Base-by-base conservation (phyloP, 2,797 vertebrate genomes). In the Oophaga sylvatica region DNA sequence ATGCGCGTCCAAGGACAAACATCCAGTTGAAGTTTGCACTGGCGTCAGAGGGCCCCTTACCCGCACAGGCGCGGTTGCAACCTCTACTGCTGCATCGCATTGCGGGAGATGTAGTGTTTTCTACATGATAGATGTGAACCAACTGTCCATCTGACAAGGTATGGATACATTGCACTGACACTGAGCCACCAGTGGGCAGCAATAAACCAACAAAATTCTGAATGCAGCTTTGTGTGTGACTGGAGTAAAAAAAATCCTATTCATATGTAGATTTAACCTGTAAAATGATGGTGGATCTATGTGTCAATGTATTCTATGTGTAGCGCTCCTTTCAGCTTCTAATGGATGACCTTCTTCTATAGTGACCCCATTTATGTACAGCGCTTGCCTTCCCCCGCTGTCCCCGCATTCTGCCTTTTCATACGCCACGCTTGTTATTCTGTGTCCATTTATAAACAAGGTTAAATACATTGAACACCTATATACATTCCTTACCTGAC, bases 391-490 rank as follows among this genome's bases (percentile, higher is more conserved):
- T 35, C 67, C 81, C 29, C 56, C 31, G 10, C 53, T 73, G 48
- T 57, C 12, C 22, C 53, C 11, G 48, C 9, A 16, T 83, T 60
- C 53, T 59, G 35, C 48, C 53, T 73, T 82, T 73, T 73, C 68
- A 59, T 59, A 73, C 57, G 26, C n/a, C 26, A 8, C 29, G 26
- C 45, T 68, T 11, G 11, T 57, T 70, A 31, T 29, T 31, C 68
- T 1, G 13, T 5, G 9, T 17, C 80, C 63, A 82, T 70, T 82
- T 29, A 71, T 41, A 83, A 60, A 60, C 81, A 83, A 83, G 81
- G 81, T 83, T 83, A 73, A 83, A 60, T 53, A 73, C 59, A 35
- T 13, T 45, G 35, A 41, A 48, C 35, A 63, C 29, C 10, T 81
- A 13, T 82, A 70, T 11, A 65, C 8, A 29, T 73, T 35, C 29